Evolutionary conservation across 1,140 invertebrate species (phyloP).

Genomic region (Phortica variegata): DNA sequence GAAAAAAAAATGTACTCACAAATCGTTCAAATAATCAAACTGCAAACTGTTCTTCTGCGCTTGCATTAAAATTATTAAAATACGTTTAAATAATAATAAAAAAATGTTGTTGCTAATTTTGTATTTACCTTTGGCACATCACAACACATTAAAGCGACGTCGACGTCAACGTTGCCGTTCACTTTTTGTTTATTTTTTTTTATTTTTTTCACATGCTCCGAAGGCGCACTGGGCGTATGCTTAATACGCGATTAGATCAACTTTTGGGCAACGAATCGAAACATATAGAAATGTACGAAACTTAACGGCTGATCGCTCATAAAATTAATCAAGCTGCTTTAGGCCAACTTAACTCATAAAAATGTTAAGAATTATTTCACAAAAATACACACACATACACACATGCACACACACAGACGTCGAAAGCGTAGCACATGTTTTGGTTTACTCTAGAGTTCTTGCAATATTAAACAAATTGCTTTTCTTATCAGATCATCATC

Average conservation of each 20-base stretch:
- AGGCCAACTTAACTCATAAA: conserved; percentile 33
- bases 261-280: too few relatives aligned
- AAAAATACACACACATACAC: conserved; percentile 21
- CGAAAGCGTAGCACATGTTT: conserved; percentile 5
- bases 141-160: conserved; percentile 10
- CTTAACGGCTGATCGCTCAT: conserved; percentile 57
- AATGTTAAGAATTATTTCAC: conserved; percentile 10
- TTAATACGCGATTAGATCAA: conserved; percentile 45
- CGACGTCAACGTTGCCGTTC: too few relatives aligned
- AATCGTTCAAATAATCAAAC: too few relatives aligned
- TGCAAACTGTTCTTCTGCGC: conserved; percentile 2
- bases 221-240: conserved; percentile 43
- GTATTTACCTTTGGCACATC: conserved; percentile 48
- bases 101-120: conserved; percentile 52
- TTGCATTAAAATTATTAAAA: conserved; percentile 25
- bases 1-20: too few relatives aligned
- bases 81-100: conserved; percentile 6
- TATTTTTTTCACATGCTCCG: background rate
- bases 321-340: conserved; percentile 57
- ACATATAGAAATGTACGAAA: conserved; percentile 47
- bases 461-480: conserved; percentile 45
- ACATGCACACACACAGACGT: too few relatives aligned
- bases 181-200: too few relatives aligned
- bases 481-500: conserved; percentile 42
- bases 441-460: conserved; percentile 4